Evolutionary conservation across 2,113 vertebrate species (phyloP).

Genomic region (Narcine bancroftii): DNA sequence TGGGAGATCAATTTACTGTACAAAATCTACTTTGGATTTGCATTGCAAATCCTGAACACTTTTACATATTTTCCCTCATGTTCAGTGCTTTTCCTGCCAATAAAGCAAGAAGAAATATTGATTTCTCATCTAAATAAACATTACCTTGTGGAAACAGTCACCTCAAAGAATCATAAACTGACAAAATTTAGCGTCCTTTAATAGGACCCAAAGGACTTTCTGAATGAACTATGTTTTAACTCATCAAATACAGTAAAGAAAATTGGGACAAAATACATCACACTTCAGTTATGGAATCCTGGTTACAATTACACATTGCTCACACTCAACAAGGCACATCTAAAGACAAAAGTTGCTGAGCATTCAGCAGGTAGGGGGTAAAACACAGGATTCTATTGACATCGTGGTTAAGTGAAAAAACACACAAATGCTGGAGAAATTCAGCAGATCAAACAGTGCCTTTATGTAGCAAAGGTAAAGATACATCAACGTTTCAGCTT

Average conservation of each 20-base stretch:
- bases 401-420: too few species aligned
- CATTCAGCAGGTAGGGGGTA: too few species aligned
- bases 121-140: background rate
- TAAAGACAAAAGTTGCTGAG: too few species aligned
- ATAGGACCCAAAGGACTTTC: background rate
- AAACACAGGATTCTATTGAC: too few species aligned
- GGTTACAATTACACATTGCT: too few species aligned
- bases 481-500: too few species aligned
- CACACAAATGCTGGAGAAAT: too few species aligned
- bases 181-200: background rate
- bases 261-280: background rate
- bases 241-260: background rate
- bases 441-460: too few species aligned
- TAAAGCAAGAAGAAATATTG: background rate
- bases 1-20: background rate
- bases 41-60: too few species aligned
- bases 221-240: background rate
- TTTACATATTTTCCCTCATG: too few species aligned
- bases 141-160: background rate
- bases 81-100: background rate
- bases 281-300: background rate
- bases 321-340: background rate
- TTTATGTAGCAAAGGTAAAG: too few species aligned
- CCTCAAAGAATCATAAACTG: background rate
- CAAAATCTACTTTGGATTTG: background rate